Evolutionary conservation across 2,113 vertebrate species (phyloP), one percentile per base, ranked within the genome.

Genomic region (Peromyscus maniculatus): DNA sequence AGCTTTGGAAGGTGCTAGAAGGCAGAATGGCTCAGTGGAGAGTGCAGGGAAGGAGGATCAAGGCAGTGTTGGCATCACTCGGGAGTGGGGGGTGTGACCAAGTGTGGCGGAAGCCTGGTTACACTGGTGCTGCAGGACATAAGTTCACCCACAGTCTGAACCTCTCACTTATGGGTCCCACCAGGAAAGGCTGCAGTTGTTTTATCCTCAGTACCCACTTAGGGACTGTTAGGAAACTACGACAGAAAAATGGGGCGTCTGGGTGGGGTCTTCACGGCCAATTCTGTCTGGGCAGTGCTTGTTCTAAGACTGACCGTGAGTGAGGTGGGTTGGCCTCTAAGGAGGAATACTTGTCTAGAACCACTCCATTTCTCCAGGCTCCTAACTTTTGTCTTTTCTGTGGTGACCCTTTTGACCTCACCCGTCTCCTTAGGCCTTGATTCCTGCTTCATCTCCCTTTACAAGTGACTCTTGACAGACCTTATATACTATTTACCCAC

Each of bases 251-350:
- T 36, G 22, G 4, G 13, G n/a, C 59, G 11, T 69, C 57, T 7
- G 33, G n/a, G 11, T 62, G 24, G 24, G n/a, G 24, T 1, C 19
- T 10, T 36, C 7, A n/a, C 1, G 5, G 36, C 8, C 26, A 12
- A 5, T 15, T 74, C 84, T 39, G 1, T 26, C 52, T 24, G 5
- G 36, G 15, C 52, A 43, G 67, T 7, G 17, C 15, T 69, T 55
- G 19, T 19, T 75, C 88, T 31, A 59, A 46, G 0, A 0, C 66
- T 8, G 2, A 28, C 55, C 5, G 0, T 13, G 1, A 13, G 3
- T 9, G 2, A 36, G 62, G 31, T 33, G 55, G 10, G 12, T 10
- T 22, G 26, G 67, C 26, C 21, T 7, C 62, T 59, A 24, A 33
- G 46, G 43, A 80, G 72, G 66, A 64, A 1, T 5, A 0, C 13